Evolutionary conservation across 1,140 invertebrate species (phyloP), one percentile per base, ranked within the genome.

Genomic region (Belonocnema kinseyi): DNA sequence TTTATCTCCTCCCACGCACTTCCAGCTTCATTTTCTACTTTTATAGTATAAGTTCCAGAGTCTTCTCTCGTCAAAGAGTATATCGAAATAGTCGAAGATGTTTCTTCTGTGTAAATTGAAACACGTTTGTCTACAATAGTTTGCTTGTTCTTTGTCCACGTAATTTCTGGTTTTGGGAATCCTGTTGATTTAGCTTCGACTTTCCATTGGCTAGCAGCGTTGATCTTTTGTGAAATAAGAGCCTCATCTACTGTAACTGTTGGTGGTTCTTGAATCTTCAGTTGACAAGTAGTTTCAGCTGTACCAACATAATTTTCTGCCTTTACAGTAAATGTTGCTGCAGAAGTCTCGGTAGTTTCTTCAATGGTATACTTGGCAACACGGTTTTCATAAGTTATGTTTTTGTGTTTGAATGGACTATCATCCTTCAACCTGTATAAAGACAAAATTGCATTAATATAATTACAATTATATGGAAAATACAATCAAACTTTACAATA

Each of bases 241-340:
- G 92, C 93, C 73, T 95, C 93, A 77, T 94, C 92, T 51, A 95
- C 91, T 40, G 88, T 92, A 16, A 96, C 92, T 72, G 89, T 90
- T 12, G 95, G 95, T 78, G 94, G 92, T 80, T 95, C 94, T 90
- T 95, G 94, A 61, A 96, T 91, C 75, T 92, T 93, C 17, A 96
- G 80, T 72, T 89, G 92, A 83, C 95, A 95, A 10, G 92, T 92
- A 10, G 95, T 96, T 89, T 95, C 94, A 1, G 92, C 93, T 80
- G 91, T 92, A 73, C 97, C 97, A 80, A 93, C 92, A 80, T 94
- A 91, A 88, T 98, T 98, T 52, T 90, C 92, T 1, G 96, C 95
- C 80, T 66, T 66, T 2, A 93, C 97, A 10, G 93, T 94, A 86
- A 97, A 97, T 33, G 88, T 92, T 17, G 95, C 96, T 82, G 93